These are phyloP conservation scores for Cryptocheilus praepositus DNA, from an alignment of 2,888 invertebrate genomes.

Conservation along the genomic window DNA sequence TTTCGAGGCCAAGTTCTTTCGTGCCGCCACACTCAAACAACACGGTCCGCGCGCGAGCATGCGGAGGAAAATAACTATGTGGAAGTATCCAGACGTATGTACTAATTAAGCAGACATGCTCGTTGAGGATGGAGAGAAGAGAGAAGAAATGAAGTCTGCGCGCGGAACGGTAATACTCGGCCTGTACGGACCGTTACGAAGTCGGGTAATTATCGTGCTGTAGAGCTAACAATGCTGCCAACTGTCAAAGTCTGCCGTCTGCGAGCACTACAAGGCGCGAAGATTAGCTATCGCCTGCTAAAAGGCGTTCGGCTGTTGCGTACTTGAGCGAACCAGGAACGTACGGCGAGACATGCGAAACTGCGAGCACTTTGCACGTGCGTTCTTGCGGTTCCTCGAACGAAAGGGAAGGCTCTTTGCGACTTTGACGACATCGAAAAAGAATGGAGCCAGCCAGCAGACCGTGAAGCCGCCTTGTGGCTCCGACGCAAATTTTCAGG, in stretches of 20 bases:
- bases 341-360: slow-evolving; percentile 32
- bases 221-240: slow-evolving; percentile 57
- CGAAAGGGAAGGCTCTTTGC: slow-evolving; percentile 23
- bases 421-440: slow-evolving; percentile 3
- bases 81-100: neutral
- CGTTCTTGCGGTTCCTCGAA: slow-evolving; percentile 35
- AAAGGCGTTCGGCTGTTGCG: slow-evolving; percentile 35
- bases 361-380: slow-evolving; percentile 23
- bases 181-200: slow-evolving; percentile 33
- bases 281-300: slow-evolving; percentile 59
- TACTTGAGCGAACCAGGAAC: neutral
- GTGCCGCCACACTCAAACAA: too few species aligned
- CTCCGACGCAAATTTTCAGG: too few species aligned
- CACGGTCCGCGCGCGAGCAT: too few species aligned
- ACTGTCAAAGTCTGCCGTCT: slow-evolving; percentile 53
- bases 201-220: slow-evolving; percentile 57
- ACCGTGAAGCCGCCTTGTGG: too few species aligned
- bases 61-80: too few species aligned
- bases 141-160: slow-evolving; percentile 27
- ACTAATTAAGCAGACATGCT: slow-evolving; percentile 9
- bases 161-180: slow-evolving; percentile 37
- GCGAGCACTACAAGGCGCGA: slow-evolving; percentile 28
- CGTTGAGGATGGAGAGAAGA: slow-evolving; percentile 9
- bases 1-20: too few species aligned
- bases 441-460: neutral